Base-by-base conservation (phyloP, 2,113 vertebrate species). In the Proterorhinus semilunaris region DNA sequence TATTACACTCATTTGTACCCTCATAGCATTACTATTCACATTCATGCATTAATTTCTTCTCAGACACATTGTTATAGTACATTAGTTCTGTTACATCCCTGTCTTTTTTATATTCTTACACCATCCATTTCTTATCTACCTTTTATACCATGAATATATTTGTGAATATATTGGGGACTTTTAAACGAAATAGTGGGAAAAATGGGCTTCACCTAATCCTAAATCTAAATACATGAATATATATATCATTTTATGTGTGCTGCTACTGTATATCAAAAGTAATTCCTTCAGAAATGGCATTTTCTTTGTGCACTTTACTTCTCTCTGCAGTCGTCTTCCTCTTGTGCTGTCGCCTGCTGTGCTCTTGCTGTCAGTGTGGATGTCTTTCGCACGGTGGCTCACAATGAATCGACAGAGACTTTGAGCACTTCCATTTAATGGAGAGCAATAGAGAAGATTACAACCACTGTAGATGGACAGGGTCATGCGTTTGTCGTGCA, bases 401-500 rank as follows among this genome's bases (percentile, higher is more conserved):
- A 81, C 58, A 55, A 55, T 58, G 62, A 72, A 68, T 74, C 15
- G 48, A 66, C 66, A 49, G 55, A 50, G 71, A 72, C 21, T 21
- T 21, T 21, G 21, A 21, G 21, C 21, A 78, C 83, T 83, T 76
- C 55, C 10, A 66, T 72, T 72, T 63, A 83, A 79, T 76, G 75
- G 66, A 74, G 66, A 71, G 65, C 66, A 69, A 52, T 51, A 45
- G 49, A 66, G 70, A 71, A 62, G 49, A 16, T 75, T 71, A 62
- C 8, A 57, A 48, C 66, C 55, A 68, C 66, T 42, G 2, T 51
- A 59, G 68, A 74, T 68, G 57, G 66, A 16, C 52, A 68, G 79
- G 55, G 72, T 73, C 62, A 9, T 21, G 65, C 72, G 7, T 81
- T 78, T 83, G 45, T 53, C 59, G 10, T 12, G 49, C 50, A 58